Conservation (phyloP, 2,113 vertebrate species). For the Okapia johnstoni region DNA sequence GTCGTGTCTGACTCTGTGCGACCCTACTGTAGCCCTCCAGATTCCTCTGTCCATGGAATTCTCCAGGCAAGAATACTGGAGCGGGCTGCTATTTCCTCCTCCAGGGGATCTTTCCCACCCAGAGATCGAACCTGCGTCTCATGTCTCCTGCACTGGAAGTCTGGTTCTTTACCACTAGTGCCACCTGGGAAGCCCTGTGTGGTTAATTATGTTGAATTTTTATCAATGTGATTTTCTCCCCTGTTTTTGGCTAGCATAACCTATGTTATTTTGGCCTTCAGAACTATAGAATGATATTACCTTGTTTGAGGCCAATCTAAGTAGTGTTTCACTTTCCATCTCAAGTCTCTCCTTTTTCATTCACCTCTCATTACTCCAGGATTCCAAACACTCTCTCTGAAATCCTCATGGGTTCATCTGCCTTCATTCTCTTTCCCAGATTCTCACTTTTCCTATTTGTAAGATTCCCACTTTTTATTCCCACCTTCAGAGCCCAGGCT, state of each 20-base stretch:
- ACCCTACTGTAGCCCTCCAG: background rate
- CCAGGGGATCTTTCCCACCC: background rate
- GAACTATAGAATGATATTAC: background rate
- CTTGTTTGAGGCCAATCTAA: background rate
- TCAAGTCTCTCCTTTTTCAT: background rate
- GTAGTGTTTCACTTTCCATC: background rate
- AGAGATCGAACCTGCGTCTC: background rate
- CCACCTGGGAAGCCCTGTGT: background rate
- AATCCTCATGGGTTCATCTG: background rate
- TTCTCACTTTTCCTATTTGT: background rate
- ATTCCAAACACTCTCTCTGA: background rate
- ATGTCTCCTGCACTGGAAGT: background rate
- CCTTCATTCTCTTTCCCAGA: background rate
- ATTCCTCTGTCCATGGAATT: background rate
- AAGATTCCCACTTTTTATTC: background rate
- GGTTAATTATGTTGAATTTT: background rate
- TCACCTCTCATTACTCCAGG: background rate
- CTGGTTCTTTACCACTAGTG: background rate
- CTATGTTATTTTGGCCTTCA: background rate
- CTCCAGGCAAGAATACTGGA: background rate
- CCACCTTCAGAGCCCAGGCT: background rate
- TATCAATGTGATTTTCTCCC: background rate
- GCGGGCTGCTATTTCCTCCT: background rate
- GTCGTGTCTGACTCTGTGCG: accelerated
- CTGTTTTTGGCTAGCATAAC: background rate